Evolutionary conservation across 2,888 invertebrate species (phyloP), one percentile per base, ranked within the genome.

Genomic region (Agrotis clavis): DNA sequence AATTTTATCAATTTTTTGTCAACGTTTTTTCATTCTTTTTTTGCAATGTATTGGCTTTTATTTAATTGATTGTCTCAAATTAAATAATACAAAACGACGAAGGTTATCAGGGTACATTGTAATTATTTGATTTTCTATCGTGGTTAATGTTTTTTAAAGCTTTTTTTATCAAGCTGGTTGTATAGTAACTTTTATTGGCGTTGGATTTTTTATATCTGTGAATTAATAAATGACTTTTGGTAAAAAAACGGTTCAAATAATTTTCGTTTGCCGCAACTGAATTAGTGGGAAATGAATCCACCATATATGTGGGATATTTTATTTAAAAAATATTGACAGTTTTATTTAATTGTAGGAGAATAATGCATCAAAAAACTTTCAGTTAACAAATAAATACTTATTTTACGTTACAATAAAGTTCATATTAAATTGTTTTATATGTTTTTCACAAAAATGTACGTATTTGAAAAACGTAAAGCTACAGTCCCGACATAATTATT

Each of bases 31-130:
- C 2, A 25, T 25, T 25, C 1, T 2, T 41, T 14, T 19, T 56
- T 56, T n/a, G n/a, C 0, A 53, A 53, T 6, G 19, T 21, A 35
- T 47, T 35, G 13, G 2, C 1, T 18, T 21, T 30, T 30, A n/a
- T 35, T n/a, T 4, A 47, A 35, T 21, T 13, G 77, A 53, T 69
- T 48, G 6, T 16, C 4, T 18, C 9, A 74, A 53, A 75, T 25
- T 53, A 35, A 7, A 35, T 41, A 13, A 35, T 41, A 25, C 7
- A 47, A 6, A 74, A 51, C 4, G 30, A 47, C 30, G 9, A 76
- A 54, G 53, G n/a, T 70, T 70, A 73, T 73, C 48, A 18, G 5
- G 16, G 4, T 0, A 14, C 0, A 65, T n/a, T 47, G 13, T 35
- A 53, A 35, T 66, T 18, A 47, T 54, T 45, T 14, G 0, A 11